A percentile compares a stretch with the other conserved stretches of the same genome.
phyloP scores from a whole-genome alignment of 1,140 invertebrate species.

The Musca vetustissima region DNA sequence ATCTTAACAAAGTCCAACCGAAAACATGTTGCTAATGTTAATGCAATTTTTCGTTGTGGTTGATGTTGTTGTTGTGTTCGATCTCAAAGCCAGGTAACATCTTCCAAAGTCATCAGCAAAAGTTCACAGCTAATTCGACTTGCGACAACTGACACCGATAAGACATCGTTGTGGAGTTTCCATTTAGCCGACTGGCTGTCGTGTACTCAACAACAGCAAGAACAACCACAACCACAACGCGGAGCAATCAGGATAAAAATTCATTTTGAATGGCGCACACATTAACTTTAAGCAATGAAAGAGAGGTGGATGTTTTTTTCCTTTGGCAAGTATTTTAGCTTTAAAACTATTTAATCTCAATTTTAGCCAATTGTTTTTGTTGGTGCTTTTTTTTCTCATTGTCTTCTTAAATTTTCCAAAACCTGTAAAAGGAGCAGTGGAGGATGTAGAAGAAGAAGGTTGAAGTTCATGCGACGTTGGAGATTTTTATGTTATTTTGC shows the following conservation, averaged over 20 bases:
- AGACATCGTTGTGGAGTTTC: neutral
- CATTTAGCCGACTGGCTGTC: neutral
- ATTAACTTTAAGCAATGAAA: too few species aligned
- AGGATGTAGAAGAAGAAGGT: neutral
- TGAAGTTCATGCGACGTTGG: neutral
- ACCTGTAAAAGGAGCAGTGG: neutral
- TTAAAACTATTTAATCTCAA: conserved; percentile 6
- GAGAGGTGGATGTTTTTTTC: too few species aligned
- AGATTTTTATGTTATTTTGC: neutral
- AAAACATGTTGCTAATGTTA: too few species aligned
- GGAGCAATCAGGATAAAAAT: neutral
- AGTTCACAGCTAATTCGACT: conserved; percentile 11
- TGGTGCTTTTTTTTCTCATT: neutral
- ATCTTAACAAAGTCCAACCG: too few species aligned
- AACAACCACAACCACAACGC: neutral
- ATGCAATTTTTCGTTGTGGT: too few species aligned
- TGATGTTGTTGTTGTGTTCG: too few species aligned
- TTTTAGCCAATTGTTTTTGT: conserved; percentile 13
- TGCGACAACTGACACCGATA: conserved; percentile 19
- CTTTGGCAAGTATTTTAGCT: neutral
- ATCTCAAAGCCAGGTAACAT: too few species aligned
- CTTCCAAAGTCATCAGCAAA: neutral
- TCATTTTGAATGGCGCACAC: neutral
- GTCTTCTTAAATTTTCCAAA: neutral
- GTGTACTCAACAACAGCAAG: neutral